Evolutionary conservation across 2,888 invertebrate genomes (phyloP).

Genomic region (Lithophane socia): DNA sequence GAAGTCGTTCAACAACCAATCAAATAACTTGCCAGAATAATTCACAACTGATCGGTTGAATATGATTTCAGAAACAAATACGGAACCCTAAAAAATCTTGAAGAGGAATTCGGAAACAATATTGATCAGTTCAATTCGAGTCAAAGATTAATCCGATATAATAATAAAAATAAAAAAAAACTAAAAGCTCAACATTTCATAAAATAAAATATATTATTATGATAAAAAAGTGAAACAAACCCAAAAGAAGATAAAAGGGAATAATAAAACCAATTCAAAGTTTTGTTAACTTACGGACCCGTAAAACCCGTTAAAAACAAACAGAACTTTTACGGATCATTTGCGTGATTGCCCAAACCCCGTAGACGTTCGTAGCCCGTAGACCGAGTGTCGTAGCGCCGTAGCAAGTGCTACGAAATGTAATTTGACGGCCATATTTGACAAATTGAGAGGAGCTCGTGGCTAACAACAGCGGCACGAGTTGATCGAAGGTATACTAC

Average conservation of each 20-base stretch:
- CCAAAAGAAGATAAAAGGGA: constrained; percentile 27
- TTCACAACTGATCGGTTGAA: background rate
- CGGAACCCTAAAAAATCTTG: background rate
- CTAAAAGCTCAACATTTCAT: background rate
- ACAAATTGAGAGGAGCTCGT: background rate
- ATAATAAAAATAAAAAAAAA: background rate
- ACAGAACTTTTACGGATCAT: constrained; percentile 32
- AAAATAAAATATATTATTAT: constrained; percentile 7
- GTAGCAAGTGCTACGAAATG: constrained; percentile 33
- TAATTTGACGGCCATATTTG: background rate
- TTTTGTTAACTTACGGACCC: constrained; percentile 14
- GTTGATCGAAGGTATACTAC: too few relatives aligned
- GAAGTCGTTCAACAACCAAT: too few relatives aligned
- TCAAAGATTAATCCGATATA: background rate
- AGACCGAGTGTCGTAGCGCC: constrained; percentile 10
- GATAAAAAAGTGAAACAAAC: background rate
- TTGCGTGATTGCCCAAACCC: constrained; percentile 16
- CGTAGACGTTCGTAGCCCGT: constrained; percentile 5
- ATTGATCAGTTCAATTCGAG: background rate
- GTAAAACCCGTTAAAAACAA: constrained; percentile 21
- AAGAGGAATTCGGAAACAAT: background rate
- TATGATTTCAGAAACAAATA: background rate
- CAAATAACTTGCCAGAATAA: background rate
- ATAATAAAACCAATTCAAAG: constrained; percentile 38
- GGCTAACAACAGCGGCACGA: too few relatives aligned